These are phyloP conservation scores for Arctocebus calabarensis DNA, from an alignment of 2,797 vertebrate species.

Conservation along the genomic window DNA sequence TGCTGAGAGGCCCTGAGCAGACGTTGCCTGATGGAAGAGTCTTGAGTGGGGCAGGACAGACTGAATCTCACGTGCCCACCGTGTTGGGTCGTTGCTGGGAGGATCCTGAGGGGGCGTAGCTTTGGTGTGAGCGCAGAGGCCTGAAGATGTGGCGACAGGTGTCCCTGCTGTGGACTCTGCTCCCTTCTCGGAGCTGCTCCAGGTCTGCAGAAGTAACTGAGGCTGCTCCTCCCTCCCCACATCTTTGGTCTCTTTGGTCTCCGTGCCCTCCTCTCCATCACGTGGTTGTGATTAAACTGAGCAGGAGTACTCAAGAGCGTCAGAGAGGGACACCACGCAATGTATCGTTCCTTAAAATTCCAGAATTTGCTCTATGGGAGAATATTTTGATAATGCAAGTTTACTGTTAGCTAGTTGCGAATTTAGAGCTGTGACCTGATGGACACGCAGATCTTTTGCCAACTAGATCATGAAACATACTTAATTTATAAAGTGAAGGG, in stretches of 20 bases:
- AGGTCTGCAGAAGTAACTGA: fast-evolving
- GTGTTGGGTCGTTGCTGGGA: background rate
- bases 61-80: background rate
- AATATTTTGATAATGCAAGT: background rate
- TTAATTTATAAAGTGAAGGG: background rate
- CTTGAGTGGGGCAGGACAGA: background rate
- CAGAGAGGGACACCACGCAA: background rate
- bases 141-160: background rate
- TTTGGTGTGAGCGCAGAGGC: background rate
- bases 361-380: background rate
- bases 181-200: background rate
- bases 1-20: background rate
- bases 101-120: background rate
- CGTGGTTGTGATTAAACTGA: background rate
- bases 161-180: background rate
- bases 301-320: background rate
- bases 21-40: background rate
- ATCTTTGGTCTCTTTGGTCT: background rate
- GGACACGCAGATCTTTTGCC: background rate
- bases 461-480: background rate
- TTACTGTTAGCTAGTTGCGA: background rate
- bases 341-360: background rate
- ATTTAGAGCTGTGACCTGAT: background rate
- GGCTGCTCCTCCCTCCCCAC: fast-evolving
- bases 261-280: background rate